Percentiles rank a stretch among this genome's conserved stretches.
These are phyloP conservation scores for Drosophila helvetica DNA, from an alignment of 2,888 invertebrate genomes.

Conservation along the genomic window DNA sequence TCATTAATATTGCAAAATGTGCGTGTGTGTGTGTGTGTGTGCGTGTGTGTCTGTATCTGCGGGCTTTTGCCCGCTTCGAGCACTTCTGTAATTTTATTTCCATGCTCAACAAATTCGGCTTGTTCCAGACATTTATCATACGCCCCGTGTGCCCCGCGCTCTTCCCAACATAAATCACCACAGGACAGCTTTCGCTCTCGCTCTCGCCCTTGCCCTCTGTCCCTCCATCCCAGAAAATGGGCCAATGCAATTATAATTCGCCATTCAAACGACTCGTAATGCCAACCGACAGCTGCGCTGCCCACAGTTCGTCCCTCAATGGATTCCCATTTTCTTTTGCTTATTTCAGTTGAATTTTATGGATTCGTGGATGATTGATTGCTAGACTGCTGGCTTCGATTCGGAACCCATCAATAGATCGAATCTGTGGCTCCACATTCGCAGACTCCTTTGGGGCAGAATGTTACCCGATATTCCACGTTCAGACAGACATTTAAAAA, in stretches of 20 bases:
- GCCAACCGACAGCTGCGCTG: conserved; percentile 31
- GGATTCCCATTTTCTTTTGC: conserved; percentile 7
- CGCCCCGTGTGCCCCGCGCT: conserved; percentile 31
- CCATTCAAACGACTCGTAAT: conserved; percentile 49
- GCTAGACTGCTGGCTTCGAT: too few relatives aligned
- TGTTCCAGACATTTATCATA: conserved; percentile 68
- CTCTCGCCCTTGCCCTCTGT: conserved; percentile 20
- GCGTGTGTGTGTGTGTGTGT: conserved; percentile 34
- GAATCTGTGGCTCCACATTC: too few relatives aligned
- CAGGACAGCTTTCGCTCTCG: conserved; percentile 3
- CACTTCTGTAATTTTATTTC: conserved; percentile 60
- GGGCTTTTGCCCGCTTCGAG: conserved; percentile 27
- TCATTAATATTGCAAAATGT: conserved; percentile 71
- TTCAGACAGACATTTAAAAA: too few relatives aligned
- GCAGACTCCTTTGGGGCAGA: too few relatives aligned
- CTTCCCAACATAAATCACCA: conserved; percentile 31
- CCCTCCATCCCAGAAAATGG: conserved; percentile 48
- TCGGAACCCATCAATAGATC: too few relatives aligned
- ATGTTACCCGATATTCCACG: too few relatives aligned
- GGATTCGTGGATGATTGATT: conserved; percentile 36
- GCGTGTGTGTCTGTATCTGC: conserved; percentile 10
- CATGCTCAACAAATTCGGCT: conserved; percentile 56
- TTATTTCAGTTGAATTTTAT: conserved; percentile 27
- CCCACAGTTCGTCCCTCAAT: conserved; percentile 17
- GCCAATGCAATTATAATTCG: conserved; percentile 73